Percentiles rank a stretch among this genome's conserved stretches.
Evolutionary conservation across 1,140 invertebrate species (phyloP).

Genomic region (Anadara kagoshimensis): DNA sequence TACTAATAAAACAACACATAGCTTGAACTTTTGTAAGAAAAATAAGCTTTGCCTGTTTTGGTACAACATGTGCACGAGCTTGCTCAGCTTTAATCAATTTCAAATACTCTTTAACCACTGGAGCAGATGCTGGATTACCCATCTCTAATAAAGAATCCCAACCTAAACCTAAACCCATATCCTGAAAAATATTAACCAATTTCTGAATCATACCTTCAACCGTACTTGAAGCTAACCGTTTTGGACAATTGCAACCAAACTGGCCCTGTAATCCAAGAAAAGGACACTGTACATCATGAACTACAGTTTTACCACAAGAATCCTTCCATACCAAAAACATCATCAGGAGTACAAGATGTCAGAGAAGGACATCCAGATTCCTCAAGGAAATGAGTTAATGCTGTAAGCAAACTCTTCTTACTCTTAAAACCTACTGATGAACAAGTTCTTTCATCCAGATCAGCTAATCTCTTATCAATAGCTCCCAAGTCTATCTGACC

Average conservation of each 20-base stretch:
- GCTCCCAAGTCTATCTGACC: not conserved
- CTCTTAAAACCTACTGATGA: constrained; percentile 1
- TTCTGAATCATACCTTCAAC: constrained; percentile 9
- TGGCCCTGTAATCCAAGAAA: constrained; percentile 4
- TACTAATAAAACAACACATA: constrained; percentile 10
- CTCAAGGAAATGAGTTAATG: constrained; percentile 1
- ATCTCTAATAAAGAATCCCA: constrained; percentile 3
- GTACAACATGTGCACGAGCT: constrained; percentile 24
- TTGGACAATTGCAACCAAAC: not conserved
- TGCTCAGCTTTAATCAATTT: constrained; percentile 26
- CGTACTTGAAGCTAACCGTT: constrained; percentile 17
- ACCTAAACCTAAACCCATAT: constrained; percentile 7
- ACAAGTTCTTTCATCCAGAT: constrained; percentile 10
- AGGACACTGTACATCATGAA: constrained; percentile 23
- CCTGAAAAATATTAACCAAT: constrained; percentile 13
- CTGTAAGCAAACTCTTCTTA: constrained; percentile 1
- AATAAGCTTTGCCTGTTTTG: constrained; percentile 24
- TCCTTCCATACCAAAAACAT: constrained; percentile 38
- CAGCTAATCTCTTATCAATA: constrained; percentile 1
- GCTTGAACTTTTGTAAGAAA: constrained; percentile 20
- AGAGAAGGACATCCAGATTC: not conserved
- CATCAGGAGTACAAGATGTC: constrained; percentile 5
- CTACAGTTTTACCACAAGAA: constrained; percentile 25
- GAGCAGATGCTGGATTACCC: constrained; percentile 7
- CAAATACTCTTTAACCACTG: constrained; percentile 6